phyloP scores from a whole-genome alignment of 1,140 invertebrate genomes.

The Macrobrachium nipponense region DNA sequence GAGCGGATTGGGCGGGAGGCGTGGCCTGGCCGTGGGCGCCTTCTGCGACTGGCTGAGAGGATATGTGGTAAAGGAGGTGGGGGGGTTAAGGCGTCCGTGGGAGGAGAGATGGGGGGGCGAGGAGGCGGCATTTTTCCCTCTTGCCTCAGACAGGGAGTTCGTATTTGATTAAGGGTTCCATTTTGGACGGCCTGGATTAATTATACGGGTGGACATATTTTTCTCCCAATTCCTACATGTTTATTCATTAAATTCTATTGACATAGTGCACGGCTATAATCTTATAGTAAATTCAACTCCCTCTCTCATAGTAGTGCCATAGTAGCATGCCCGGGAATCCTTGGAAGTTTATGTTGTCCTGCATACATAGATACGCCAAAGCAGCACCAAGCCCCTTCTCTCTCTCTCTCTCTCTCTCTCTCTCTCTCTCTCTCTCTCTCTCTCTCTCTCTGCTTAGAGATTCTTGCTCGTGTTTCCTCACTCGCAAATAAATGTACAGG shows the following conservation, averaged over 20 bases:
- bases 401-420: too few relatives aligned
- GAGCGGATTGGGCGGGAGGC: constrained; percentile 52
- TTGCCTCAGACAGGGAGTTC: constrained; percentile 44
- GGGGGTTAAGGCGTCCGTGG: constrained; percentile 55
- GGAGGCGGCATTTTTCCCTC: constrained; percentile 47
- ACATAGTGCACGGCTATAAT: constrained; percentile 18
- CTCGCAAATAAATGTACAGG: too few relatives aligned
- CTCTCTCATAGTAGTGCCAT: too few relatives aligned
- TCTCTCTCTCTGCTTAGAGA: too few relatives aligned
- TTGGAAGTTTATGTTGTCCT: too few relatives aligned
- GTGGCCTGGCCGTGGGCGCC: background rate
- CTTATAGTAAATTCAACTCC: background rate
- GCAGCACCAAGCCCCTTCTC: too few relatives aligned
- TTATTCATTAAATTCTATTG: constrained; percentile 49
- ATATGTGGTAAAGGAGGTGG: constrained; percentile 39
- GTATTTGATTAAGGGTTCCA: constrained; percentile 57
- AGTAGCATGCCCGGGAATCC: too few relatives aligned
- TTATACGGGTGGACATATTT: constrained; percentile 50
- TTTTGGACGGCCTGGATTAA: constrained; percentile 53
- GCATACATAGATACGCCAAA: too few relatives aligned
- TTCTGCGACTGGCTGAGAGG: constrained; percentile 36
- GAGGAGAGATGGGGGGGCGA: constrained; percentile 45
- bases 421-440: too few relatives aligned
- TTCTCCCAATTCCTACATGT: constrained; percentile 34
- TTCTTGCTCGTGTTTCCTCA: too few relatives aligned